Conservation (phyloP, 2,797 vertebrate genomes). For the Sternarchorhynchus goeldii region DNA sequence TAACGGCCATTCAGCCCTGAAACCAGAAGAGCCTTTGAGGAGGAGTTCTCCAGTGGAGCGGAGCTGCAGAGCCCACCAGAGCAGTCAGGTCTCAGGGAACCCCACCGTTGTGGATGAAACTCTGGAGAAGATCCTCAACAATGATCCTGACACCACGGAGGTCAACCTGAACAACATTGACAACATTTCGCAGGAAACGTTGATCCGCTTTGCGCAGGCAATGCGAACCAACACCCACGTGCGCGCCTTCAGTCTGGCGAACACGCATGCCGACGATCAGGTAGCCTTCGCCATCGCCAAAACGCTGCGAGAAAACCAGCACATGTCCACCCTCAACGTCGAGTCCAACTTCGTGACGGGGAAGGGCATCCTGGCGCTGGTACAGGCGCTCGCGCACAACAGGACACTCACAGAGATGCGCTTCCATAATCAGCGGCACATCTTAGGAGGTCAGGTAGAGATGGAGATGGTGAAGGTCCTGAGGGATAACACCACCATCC, state of each 20-base stretch:
- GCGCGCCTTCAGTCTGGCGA: slow-evolving; percentile 87
- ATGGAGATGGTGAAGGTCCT: slow-evolving; percentile 97
- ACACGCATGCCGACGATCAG: slow-evolving; percentile 88
- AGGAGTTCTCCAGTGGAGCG: slow-evolving; percentile 68
- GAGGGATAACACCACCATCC: slow-evolving; percentile 87
- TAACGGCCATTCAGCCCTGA: slow-evolving; percentile 57
- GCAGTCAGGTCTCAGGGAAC: slow-evolving; percentile 79
- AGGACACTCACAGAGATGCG: slow-evolving; percentile 88
- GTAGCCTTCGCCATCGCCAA: slow-evolving; percentile 87
- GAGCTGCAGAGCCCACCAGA: slow-evolving; percentile 57
- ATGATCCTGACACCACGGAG: slow-evolving; percentile 86
- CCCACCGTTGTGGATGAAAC: slow-evolving; percentile 91
- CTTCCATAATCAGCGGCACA: slow-evolving; percentile 95
- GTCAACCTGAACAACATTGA: slow-evolving; percentile 98
- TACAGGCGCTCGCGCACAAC: slow-evolving; percentile 85
- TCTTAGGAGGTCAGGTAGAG: slow-evolving; percentile 84
- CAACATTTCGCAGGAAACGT: slow-evolving; percentile 77
- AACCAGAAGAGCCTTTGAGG: slow-evolving; percentile 65
- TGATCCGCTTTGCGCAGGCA: slow-evolving; percentile 87
- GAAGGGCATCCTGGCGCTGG: slow-evolving; percentile 89
- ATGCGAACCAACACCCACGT: slow-evolving; percentile 86
- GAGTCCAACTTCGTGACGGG: slow-evolving; percentile 97
- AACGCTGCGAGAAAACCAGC: slow-evolving; percentile 85
- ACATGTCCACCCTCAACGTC: slow-evolving; percentile 87
- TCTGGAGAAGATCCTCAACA: slow-evolving; percentile 80